A percentile compares a stretch with the other conserved stretches of the same genome.
These are phyloP conservation scores for Stratiolaelaps scimitus DNA, from an alignment of 1,140 invertebrate genomes.

Conservation along the genomic window DNA sequence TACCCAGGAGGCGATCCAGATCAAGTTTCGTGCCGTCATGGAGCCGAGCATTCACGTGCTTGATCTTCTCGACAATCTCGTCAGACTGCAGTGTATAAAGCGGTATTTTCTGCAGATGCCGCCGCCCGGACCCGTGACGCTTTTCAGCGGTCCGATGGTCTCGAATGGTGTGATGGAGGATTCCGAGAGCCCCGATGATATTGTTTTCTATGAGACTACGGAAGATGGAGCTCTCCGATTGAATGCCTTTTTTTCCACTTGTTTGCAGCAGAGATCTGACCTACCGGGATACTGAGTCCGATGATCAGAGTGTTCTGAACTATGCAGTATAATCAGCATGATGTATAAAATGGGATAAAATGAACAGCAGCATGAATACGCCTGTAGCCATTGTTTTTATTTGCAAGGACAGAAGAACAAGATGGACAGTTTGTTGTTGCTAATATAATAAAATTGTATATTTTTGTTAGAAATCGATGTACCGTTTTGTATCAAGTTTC, in stretches of 20 bases:
- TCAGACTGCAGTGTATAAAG: conserved; percentile 30
- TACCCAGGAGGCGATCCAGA: conserved; percentile 34
- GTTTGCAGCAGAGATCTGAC: conserved; percentile 14
- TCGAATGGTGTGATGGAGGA: background rate
- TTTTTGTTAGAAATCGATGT: too few species aligned
- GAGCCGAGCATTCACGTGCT: conserved; percentile 17
- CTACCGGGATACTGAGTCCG: background rate
- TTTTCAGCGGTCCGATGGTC: background rate
- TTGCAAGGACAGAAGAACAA: too few species aligned
- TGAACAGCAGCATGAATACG: too few species aligned
- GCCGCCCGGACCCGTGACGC: background rate
- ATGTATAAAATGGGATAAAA: too few species aligned
- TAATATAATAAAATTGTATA: too few species aligned
- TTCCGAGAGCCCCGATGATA: conserved; percentile 10
- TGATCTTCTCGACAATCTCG: conserved; percentile 29
- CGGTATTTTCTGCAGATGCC: background rate
- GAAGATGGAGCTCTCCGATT: conserved; percentile 5
- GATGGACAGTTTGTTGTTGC: too few species aligned
- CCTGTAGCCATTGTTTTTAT: too few species aligned
- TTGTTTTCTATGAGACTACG: conserved; percentile 9
- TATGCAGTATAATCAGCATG: too few species aligned
- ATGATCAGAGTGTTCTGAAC: too few species aligned
- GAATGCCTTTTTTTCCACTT: background rate
- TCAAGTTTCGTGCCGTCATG: conserved; percentile 34
- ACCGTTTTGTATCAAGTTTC: too few species aligned